These are phyloP conservation scores for Blastobasis lacticolella DNA, from an alignment of 2,888 invertebrate species.

Conservation along the genomic window DNA sequence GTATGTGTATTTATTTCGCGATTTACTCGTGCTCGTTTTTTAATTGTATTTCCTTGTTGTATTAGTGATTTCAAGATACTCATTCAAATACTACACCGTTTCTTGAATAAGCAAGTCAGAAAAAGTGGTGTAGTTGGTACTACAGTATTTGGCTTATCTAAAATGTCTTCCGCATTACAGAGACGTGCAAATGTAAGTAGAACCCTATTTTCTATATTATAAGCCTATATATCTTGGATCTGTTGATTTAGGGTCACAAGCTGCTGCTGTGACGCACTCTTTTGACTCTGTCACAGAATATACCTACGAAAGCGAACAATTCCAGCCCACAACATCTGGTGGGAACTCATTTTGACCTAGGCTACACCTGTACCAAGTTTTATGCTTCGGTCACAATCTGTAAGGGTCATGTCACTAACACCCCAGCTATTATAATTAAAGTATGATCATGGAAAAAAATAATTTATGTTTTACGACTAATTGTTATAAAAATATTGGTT, in stretches of 20 bases:
- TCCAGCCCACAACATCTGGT: neutral
- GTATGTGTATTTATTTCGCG: neutral
- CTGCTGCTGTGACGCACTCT: conserved; percentile 74
- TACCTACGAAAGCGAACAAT: neutral
- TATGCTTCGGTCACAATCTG: neutral
- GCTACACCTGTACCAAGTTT: neutral
- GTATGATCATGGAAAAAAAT: too few species aligned
- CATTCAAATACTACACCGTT: too few species aligned
- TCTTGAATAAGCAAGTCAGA: too few species aligned
- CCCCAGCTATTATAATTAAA: neutral
- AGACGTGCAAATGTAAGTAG: conserved; percentile 82
- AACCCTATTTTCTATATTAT: conserved; percentile 1
- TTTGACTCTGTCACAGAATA: conserved; percentile 3
- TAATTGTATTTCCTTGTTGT: too few species aligned
- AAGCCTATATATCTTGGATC: neutral
- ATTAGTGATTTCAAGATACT: too few species aligned
- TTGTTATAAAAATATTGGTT: neutral
- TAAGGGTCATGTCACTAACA: neutral
- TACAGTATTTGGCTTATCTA: neutral
- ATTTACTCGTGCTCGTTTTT: too few species aligned
- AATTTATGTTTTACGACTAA: neutral
- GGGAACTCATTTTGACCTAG: neutral
- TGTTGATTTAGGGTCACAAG: too few species aligned
- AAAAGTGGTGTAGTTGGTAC: too few species aligned
- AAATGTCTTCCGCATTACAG: conserved; percentile 82